Conservation (phyloP, 2,888 invertebrate genomes). For the Cantharis rufa region DNA sequence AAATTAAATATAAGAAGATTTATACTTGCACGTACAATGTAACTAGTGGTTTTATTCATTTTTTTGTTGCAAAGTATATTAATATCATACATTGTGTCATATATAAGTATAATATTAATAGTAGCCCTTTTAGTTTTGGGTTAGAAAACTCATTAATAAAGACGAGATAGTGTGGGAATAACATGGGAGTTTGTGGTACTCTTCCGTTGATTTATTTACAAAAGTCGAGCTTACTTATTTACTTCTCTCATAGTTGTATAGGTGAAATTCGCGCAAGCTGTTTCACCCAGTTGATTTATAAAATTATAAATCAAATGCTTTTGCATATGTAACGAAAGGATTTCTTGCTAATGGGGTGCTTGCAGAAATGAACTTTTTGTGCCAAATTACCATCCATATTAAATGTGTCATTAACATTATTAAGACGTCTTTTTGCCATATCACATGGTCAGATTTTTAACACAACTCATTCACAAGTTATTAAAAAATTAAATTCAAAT, state of each 20-base stretch:
- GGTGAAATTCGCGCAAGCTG: neutral
- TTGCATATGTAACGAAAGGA: neutral
- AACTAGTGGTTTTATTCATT: neutral
- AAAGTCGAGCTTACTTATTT: neutral
- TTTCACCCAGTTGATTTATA: neutral
- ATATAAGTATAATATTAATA: neutral
- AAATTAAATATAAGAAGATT: neutral
- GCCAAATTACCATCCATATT: too few species aligned
- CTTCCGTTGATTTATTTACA: neutral
- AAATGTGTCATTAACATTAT: too few species aligned
- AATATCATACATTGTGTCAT: neutral
- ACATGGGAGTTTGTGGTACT: neutral
- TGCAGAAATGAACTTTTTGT: too few species aligned
- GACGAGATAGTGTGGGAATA: neutral
- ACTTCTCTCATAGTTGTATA: neutral
- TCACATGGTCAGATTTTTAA: too few species aligned
- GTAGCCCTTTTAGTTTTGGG: neutral
- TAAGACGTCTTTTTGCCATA: too few species aligned
- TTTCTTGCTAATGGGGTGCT: neutral
- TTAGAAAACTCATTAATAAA: neutral
- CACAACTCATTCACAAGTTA: too few species aligned
- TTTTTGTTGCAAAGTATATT: neutral
- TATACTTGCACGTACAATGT: neutral
- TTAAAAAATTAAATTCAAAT: too few species aligned
- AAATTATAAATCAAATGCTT: neutral